A percentile compares a stretch with the other conserved stretches of the same genome.
These are phyloP conservation scores for Euplexia lucipara DNA, from an alignment of 2,888 invertebrate species.

Conservation along the genomic window DNA sequence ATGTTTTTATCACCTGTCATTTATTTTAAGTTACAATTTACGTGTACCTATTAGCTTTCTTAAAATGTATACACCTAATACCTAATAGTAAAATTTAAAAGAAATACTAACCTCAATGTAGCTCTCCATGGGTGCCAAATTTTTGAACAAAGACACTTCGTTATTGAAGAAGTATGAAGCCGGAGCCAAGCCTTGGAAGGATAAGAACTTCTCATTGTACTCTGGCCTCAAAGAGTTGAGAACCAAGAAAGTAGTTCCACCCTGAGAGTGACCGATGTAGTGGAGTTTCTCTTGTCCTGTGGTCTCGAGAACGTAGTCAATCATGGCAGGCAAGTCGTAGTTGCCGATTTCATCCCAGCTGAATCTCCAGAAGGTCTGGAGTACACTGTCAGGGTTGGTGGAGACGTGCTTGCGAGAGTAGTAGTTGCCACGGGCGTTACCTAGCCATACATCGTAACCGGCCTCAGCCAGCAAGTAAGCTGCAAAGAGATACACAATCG, in stretches of 20 bases:
- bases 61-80: too few species aligned
- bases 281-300: constrained; percentile 75
- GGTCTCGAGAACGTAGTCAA: constrained; percentile 71
- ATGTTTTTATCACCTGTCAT: too few species aligned
- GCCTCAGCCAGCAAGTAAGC: constrained; percentile 90
- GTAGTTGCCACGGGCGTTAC: constrained; percentile 94
- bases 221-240: constrained; percentile 79
- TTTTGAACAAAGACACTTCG: constrained; percentile 61
- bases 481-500: constrained; percentile 45
- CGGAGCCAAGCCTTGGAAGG: constrained; percentile 84
- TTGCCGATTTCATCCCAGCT: constrained; percentile 82
- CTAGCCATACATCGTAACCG: constrained; percentile 95
- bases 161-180: constrained; percentile 77
- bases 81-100: too few species aligned
- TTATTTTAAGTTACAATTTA: too few species aligned
- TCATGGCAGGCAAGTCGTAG: constrained; percentile 74
- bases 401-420: constrained; percentile 85
- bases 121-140: constrained; percentile 68
- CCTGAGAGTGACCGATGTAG: constrained; percentile 84
- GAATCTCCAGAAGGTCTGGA: constrained; percentile 79
- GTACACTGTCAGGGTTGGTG: constrained; percentile 68
- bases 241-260: constrained; percentile 80
- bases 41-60: too few species aligned
- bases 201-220: constrained; percentile 76
- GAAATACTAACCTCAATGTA: constrained; percentile 72